Conservation (phyloP, 2,888 invertebrate species). For the Yponomeuta cagnagella region DNA sequence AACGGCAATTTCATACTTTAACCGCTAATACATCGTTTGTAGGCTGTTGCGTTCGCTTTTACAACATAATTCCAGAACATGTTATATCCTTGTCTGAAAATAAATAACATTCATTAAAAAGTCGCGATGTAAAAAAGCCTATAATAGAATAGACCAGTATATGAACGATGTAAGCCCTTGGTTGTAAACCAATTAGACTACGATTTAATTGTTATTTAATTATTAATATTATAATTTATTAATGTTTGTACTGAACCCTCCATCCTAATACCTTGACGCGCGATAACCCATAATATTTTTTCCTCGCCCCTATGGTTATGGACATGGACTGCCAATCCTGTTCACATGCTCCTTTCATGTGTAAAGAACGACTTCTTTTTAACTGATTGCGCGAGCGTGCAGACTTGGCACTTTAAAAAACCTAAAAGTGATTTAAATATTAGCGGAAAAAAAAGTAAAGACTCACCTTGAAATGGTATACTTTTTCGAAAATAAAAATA, state of each 20-base stretch:
- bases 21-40: too few relatives aligned
- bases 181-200: too few relatives aligned
- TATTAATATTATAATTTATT: too few relatives aligned
- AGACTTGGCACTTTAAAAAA: background rate
- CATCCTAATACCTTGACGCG: background rate
- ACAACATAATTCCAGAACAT: too few relatives aligned
- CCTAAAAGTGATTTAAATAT: background rate
- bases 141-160: too few relatives aligned
- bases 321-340: background rate
- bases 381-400: background rate
- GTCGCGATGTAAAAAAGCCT: too few relatives aligned
- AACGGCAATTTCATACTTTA: too few relatives aligned
- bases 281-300: background rate
- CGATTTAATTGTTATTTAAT: too few relatives aligned
- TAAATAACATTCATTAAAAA: too few relatives aligned
- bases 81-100: too few relatives aligned
- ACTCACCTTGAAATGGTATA: background rate
- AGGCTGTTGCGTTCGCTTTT: too few relatives aligned
- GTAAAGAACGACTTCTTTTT: slow-evolving; percentile 4
- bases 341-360: background rate
- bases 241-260: background rate
- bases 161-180: too few relatives aligned
- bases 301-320: background rate
- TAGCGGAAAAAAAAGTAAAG: background rate
- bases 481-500: background rate